These are phyloP conservation scores for Leistus spinibarbis DNA, from an alignment of 2,888 invertebrate genomes.

Conservation along the genomic window DNA sequence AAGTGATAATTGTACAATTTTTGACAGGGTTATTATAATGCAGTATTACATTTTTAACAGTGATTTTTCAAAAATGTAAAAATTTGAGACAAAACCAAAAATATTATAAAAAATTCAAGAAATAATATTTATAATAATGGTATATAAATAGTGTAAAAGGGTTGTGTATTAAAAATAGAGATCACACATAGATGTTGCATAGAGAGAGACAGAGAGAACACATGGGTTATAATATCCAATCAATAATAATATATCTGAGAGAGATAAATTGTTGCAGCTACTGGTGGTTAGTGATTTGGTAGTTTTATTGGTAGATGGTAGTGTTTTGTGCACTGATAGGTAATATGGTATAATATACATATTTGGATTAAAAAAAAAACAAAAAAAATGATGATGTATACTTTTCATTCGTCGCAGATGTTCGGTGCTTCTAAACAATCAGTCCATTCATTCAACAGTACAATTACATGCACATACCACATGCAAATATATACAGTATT, in stretches of 20 bases:
- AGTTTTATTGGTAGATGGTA: not conserved
- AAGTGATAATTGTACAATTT: no score
- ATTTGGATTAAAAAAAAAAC: not conserved
- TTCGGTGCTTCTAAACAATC: constrained; percentile 2
- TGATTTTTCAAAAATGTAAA: no score
- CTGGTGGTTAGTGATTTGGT: not conserved
- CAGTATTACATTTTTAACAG: no score
- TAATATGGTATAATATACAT: not conserved
- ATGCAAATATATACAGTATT: not conserved
- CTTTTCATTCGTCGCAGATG: not conserved
- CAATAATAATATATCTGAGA: constrained; percentile 15
- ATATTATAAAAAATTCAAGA: not conserved
- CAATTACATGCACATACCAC: constrained; percentile 3
- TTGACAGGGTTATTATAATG: no score
- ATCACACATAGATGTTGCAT: constrained; percentile 38
- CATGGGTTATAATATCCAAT: constrained; percentile 17
- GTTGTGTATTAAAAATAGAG: constrained; percentile 26
- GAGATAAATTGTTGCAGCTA: constrained; percentile 10
- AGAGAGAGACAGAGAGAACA: constrained; percentile 38
- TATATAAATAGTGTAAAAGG: constrained; percentile 23
- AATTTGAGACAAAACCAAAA: no score
- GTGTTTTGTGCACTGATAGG: constrained; percentile 3
- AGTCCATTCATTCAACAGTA: not conserved
- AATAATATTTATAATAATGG: constrained; percentile 22
- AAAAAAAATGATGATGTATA: no score